Percentiles rank a stretch among this genome's conserved stretches.
These are phyloP conservation scores for Macrocentrus cingulum DNA, from an alignment of 1,140 invertebrate genomes.

Conservation along the genomic window DNA sequence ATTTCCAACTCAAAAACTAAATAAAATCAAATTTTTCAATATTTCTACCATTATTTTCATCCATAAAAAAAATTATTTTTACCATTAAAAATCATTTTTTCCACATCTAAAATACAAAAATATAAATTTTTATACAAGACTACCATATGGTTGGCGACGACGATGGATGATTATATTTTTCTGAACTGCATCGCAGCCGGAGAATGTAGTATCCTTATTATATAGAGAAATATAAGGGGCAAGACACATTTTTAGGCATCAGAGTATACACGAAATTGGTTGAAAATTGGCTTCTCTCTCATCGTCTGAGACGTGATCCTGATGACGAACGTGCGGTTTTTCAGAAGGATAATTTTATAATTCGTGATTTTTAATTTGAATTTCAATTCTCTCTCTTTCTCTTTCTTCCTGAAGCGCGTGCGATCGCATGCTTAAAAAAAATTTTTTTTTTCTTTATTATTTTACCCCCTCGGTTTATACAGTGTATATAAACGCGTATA, in stretches of 20 bases:
- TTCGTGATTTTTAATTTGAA: conserved; percentile 54
- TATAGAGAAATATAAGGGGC: too few relatives aligned
- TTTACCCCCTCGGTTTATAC: conserved; percentile 6
- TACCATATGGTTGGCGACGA: conserved; percentile 56
- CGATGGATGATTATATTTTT: conserved; percentile 53
- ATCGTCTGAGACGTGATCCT: conserved; percentile 23
- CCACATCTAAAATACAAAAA: too few relatives aligned
- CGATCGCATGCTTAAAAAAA: conserved; percentile 28
- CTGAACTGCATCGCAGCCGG: conserved; percentile 15
- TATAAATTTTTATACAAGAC: too few relatives aligned
- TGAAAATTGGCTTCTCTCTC: conserved; percentile 56
- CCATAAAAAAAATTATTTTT: too few relatives aligned
- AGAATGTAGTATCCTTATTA: too few relatives aligned
- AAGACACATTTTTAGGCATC: conserved; percentile 6
- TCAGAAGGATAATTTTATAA: conserved; percentile 46
- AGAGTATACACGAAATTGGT: conserved; percentile 42
- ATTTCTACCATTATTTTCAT: too few relatives aligned
- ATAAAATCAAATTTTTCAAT: too few relatives aligned
- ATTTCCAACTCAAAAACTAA: too few relatives aligned
- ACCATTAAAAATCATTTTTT: too few relatives aligned
- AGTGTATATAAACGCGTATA: too few relatives aligned
- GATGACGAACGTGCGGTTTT: conserved; percentile 28
- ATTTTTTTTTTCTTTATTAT: conserved; percentile 8
- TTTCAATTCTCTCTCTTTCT: conserved; percentile 48
- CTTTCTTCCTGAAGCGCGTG: too few relatives aligned